Evolutionary conservation across 2,888 invertebrate genomes (phyloP).

Genomic region (Leuctra nigra): DNA sequence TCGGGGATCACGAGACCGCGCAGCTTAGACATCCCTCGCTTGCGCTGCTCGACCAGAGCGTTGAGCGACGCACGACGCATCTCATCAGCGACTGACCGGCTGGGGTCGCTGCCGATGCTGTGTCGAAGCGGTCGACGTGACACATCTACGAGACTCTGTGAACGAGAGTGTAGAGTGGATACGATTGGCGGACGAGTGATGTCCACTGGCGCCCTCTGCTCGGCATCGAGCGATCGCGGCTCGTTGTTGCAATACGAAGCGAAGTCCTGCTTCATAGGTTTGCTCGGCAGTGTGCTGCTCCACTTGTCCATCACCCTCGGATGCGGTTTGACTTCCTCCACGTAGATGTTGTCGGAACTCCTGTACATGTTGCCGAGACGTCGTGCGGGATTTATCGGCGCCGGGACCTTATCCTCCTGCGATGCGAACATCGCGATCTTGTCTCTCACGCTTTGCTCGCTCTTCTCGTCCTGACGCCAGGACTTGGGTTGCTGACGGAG

Average conservation of each 20-base stretch:
- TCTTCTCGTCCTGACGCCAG: conserved; percentile 67
- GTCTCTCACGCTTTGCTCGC: conserved; percentile 74
- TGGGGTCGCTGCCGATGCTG: conserved; percentile 19
- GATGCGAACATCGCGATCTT: conserved; percentile 77
- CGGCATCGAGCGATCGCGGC: conserved; percentile 25
- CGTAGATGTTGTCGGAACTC: conserved; percentile 40
- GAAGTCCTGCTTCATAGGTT: not conserved
- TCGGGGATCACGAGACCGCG: conserved; percentile 87
- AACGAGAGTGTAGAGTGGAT: conserved; percentile 40
- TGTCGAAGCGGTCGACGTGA: conserved; percentile 17
- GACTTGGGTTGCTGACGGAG: conserved; percentile 20
- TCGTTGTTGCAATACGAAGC: conserved; percentile 13
- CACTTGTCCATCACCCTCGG: not conserved
- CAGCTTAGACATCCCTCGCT: conserved; percentile 74
- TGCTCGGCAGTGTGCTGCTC: not conserved
- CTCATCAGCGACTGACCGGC: conserved; percentile 34
- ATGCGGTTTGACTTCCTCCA: conserved; percentile 32
- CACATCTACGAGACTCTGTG: conserved; percentile 46
- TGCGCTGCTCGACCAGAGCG: conserved; percentile 71
- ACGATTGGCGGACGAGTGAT: not conserved
- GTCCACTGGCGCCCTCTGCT: conserved; percentile 30
- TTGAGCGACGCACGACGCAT: conserved; percentile 59
- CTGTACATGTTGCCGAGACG: conserved; percentile 39
- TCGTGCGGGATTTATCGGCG: not conserved
- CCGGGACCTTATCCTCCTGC: not conserved